phyloP scores from a whole-genome alignment of 2,113 vertebrate species.

The Amphiprion ocellaris region DNA sequence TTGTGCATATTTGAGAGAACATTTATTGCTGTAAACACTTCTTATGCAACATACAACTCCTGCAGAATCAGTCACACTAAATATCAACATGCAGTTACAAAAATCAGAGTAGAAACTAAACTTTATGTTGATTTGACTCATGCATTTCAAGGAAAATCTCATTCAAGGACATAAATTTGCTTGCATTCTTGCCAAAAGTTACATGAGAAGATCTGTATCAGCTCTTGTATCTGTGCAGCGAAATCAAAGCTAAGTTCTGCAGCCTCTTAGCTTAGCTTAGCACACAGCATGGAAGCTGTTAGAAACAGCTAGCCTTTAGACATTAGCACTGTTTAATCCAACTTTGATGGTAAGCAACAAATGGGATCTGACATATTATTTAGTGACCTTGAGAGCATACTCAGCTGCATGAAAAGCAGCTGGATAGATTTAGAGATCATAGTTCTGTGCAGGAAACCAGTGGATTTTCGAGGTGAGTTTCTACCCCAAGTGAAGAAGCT shows the following conservation, averaged over 20 bases:
- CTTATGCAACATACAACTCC: background rate
- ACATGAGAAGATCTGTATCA: background rate
- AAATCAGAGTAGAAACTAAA: background rate
- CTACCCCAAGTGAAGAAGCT: no score
- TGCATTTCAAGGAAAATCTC: no score
- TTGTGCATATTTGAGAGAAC: background rate
- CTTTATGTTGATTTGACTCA: background rate
- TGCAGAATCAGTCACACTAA: background rate
- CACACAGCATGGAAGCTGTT: background rate
- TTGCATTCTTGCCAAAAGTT: background rate
- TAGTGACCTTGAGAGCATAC: no score
- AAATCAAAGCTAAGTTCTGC: background rate
- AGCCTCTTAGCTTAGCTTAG: conserved; percentile 8
- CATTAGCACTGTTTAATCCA: no score
- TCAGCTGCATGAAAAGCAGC: no score
- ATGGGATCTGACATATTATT: no score
- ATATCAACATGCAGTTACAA: conserved; percentile 18
- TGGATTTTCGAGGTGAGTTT: no score
- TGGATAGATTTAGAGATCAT: no score
- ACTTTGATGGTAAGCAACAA: no score
- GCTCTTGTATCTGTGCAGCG: background rate
- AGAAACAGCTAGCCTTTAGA: no score
- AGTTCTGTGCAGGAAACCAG: no score
- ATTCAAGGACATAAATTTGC: background rate
- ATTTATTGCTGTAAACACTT: conserved; percentile 38